Evolutionary conservation across 1,140 invertebrate species (phyloP), one percentile per base, ranked within the genome.

Genomic region (Philaenus spumarius): DNA sequence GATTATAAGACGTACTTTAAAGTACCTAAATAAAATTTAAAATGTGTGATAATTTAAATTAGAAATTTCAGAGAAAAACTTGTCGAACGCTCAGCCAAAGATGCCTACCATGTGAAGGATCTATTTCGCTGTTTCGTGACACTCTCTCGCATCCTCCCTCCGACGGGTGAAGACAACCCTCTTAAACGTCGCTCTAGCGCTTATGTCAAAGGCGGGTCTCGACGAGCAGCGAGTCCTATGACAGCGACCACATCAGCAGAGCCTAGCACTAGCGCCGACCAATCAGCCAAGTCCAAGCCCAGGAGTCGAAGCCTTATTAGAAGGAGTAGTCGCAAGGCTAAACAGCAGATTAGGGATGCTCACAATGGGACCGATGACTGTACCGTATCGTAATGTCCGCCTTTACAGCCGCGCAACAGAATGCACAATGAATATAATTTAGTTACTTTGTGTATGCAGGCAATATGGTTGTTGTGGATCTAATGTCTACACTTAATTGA

Each of bases 1-100:
- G n/a, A n/a, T n/a, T n/a, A n/a, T n/a, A n/a, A n/a, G n/a, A n/a
- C n/a, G n/a, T n/a, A n/a, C n/a, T n/a, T n/a, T n/a, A n/a, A n/a
- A n/a, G n/a, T n/a, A n/a, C n/a, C n/a, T n/a, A n/a, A n/a, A n/a
- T n/a, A n/a, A n/a, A n/a, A n/a, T n/a, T n/a, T n/a, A n/a, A n/a
- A n/a, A n/a, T n/a, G n/a, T n/a, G n/a, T n/a, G n/a, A n/a, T n/a
- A n/a, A n/a, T n/a, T n/a, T n/a, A n/a, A n/a, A n/a, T n/a, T n/a
- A 30, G 3, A 30, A 55, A 55, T 55, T 72, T 2, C 71, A 84
- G 86, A 65, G 83, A 81, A 39, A 87, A 87, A 70, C 80, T 89
- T 14, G 77, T 90, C 64, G 87, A 91, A 69, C 90, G 87, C 65
- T 90, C 87, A 1, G 87, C 88, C 2, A 90, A 89, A 69, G 85